Conservation (phyloP, 2,113 vertebrate genomes). For the Scatophagus argus region DNA sequence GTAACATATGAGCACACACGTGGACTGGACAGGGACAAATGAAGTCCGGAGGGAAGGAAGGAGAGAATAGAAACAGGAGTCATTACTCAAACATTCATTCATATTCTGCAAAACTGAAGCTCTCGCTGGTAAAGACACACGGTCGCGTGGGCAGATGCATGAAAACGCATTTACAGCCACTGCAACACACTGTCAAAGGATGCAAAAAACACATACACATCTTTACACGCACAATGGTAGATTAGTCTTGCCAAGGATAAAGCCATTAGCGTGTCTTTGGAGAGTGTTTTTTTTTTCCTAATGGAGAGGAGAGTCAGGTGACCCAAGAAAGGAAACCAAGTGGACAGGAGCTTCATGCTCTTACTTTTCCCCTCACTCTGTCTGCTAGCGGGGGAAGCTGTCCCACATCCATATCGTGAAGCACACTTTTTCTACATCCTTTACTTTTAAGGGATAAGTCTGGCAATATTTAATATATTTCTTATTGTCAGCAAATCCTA, state of each 20-base stretch:
- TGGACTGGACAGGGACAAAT: constrained; percentile 60
- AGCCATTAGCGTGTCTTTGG: constrained; percentile 71
- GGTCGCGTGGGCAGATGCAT: not conserved
- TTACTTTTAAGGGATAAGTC: not conserved
- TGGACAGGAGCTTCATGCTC: constrained; percentile 38
- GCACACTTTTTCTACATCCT: not conserved
- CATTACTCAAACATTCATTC: constrained; percentile 64
- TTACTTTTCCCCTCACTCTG: not conserved
- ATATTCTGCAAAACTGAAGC: constrained; percentile 40
- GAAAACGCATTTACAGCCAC: constrained; percentile 6
- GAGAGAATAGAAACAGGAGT: constrained; percentile 66
- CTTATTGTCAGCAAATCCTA: not conserved
- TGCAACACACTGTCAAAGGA: constrained; percentile 28
- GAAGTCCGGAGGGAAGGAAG: constrained; percentile 63
- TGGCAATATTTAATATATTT: not conserved
- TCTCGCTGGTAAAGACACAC: not conserved
- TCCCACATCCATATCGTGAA: not conserved
- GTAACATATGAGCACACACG: constrained; percentile 58
- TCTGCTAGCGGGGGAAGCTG: no score
- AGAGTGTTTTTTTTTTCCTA: constrained; percentile 62
- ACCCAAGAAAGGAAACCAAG: constrained; percentile 56
- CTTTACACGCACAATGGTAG: constrained; percentile 27
- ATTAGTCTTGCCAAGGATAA: constrained; percentile 42
- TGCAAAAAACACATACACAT: constrained; percentile 28
- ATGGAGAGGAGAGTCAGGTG: constrained; percentile 63